These are phyloP conservation scores for Parnassius smintheus DNA, from an alignment of 2,888 invertebrate species.

Conservation along the genomic window DNA sequence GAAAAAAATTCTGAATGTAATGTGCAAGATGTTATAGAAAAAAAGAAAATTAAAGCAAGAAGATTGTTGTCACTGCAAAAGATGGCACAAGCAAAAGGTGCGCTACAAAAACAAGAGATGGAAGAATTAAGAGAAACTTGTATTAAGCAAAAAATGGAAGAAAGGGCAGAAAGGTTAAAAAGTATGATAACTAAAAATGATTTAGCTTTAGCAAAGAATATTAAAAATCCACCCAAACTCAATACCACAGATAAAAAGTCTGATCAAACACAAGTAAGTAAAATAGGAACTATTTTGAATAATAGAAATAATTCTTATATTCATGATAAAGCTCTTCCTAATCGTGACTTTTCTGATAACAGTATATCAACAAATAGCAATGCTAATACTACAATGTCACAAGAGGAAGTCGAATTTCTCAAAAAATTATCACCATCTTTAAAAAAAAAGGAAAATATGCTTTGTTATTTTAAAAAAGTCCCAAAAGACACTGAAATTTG, in stretches of 20 bases:
- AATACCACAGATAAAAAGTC: constrained; percentile 20
- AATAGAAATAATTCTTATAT: constrained; percentile 19
- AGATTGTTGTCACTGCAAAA: constrained; percentile 79
- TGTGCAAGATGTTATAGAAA: constrained; percentile 45
- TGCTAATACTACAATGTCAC: constrained; percentile 37
- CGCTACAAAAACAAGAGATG: constrained; percentile 79
- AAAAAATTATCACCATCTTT: constrained; percentile 80
- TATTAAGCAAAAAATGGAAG: constrained; percentile 81
- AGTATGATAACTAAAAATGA: constrained; percentile 59
- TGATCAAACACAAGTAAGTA: not conserved
- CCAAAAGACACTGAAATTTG: constrained; percentile 50
- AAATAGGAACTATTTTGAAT: constrained; percentile 12
- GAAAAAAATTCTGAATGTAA: constrained; percentile 50
- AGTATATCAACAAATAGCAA: constrained; percentile 33
- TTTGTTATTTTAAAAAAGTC: constrained; percentile 81
- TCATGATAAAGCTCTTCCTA: constrained; percentile 20
- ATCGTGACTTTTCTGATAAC: constrained; percentile 30
- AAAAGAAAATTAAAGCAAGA: constrained; percentile 61
- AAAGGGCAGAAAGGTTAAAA: constrained; percentile 82
- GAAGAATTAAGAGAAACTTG: constrained; percentile 79
- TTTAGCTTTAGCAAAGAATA: constrained; percentile 36
- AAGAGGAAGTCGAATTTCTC: constrained; percentile 72
- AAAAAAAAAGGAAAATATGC: constrained; percentile 81
- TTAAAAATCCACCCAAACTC: constrained; percentile 27
- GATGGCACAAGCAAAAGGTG: constrained; percentile 84